Percentiles rank a stretch among this genome's conserved stretches.
phyloP scores from a whole-genome alignment of 1,140 invertebrate species.

The Penaeus japonicus region DNA sequence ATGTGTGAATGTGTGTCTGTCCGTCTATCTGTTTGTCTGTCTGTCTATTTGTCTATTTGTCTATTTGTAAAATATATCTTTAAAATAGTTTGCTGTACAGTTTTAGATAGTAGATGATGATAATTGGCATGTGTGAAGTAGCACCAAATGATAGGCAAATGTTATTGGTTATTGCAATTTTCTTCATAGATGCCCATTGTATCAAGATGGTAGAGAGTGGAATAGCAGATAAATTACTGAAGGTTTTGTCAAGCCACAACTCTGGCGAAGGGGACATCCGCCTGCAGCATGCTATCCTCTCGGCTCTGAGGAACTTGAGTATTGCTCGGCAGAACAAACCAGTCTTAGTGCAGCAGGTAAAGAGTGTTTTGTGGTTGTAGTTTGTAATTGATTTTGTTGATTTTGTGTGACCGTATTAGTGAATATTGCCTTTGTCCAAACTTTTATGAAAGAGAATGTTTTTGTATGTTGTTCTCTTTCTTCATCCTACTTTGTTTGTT shows the following conservation, averaged over 20 bases:
- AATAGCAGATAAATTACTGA: conserved; percentile 78
- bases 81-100: too few relatives aligned
- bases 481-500: background rate
- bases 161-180: conserved; percentile 55
- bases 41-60: too few relatives aligned
- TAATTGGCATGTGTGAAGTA: too few relatives aligned
- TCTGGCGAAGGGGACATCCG: conserved; percentile 72
- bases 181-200: conserved; percentile 77
- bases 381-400: background rate
- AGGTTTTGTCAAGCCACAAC: conserved; percentile 70
- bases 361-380: background rate
- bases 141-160: background rate
- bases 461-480: too few relatives aligned
- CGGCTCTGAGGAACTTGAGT: conserved; percentile 81
- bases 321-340: conserved; percentile 82
- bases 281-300: conserved; percentile 83
- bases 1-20: too few relatives aligned
- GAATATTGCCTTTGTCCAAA: background rate
- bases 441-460: too few relatives aligned
- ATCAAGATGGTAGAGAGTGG: conserved; percentile 81
- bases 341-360: conserved; percentile 71
- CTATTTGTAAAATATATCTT: too few relatives aligned
- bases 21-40: too few relatives aligned
- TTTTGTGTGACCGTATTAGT: background rate
- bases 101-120: too few relatives aligned